A percentile compares a stretch with the other conserved stretches of the same genome.
phyloP scores from a whole-genome alignment of 53 echinoderm and acorn worm genomes.

The Astropecten irregularis region DNA sequence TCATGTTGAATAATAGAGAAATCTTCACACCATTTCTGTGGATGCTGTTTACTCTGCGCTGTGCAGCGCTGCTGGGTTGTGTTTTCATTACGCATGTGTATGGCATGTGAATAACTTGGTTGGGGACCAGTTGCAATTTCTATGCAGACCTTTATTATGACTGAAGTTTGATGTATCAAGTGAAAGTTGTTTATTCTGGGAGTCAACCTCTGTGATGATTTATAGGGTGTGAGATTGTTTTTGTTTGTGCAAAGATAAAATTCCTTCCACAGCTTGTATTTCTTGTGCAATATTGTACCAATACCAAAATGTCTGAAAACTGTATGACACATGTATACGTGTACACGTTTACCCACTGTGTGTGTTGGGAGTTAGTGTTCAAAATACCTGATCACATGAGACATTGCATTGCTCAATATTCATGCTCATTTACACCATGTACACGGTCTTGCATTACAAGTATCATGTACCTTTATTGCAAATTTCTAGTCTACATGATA shows the following conservation, averaged over 20 bases:
- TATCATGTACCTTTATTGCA: too few species aligned
- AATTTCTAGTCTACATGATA: too few species aligned
- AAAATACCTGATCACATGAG: neutral
- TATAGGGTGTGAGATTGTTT: neutral
- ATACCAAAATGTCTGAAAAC: too few species aligned
- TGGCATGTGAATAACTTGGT: neutral
- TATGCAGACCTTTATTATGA: neutral
- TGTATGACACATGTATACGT: neutral
- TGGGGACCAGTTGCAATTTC: neutral
- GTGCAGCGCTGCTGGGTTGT: neutral
- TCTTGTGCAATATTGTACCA: too few species aligned
- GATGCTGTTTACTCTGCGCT: neutral
- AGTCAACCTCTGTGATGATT: neutral
- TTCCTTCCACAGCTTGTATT: neutral
- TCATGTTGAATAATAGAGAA: neutral
- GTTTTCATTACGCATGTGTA: conserved; percentile 18
- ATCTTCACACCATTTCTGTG: neutral
- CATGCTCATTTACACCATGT: neutral
- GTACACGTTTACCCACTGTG: neutral
- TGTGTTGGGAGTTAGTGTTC: neutral
- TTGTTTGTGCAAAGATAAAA: neutral
- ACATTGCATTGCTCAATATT: neutral
- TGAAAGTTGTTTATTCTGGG: neutral
- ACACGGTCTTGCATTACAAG: too few species aligned
- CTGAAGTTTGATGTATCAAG: neutral